Conservation (phyloP, 2,888 invertebrate genomes). For the Antitype chi region DNA sequence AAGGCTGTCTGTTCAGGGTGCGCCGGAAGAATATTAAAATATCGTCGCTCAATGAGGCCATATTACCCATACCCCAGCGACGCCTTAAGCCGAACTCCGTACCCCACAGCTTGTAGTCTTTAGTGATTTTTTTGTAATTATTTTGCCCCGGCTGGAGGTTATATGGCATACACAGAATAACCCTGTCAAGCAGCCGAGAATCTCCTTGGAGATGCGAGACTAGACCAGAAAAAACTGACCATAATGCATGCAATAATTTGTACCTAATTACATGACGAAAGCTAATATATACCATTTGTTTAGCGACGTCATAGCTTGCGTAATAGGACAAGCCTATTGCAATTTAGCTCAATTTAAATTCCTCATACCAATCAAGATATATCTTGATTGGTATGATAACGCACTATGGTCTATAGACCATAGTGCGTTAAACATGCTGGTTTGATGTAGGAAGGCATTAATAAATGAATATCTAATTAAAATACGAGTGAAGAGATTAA, state of each 20-base stretch:
- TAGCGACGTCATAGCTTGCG: not conserved
- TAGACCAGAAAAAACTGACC: too few species aligned
- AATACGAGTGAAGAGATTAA: not conserved
- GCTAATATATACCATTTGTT: not conserved
- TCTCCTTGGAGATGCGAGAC: not conserved
- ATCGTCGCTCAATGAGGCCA: too few species aligned
- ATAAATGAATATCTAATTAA: constrained; percentile 29
- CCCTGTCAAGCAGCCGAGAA: not conserved
- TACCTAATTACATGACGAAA: not conserved
- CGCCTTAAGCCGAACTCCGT: not conserved
- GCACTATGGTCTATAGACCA: not conserved
- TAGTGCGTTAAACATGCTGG: not conserved
- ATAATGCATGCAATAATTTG: not conserved
- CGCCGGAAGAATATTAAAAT: too few species aligned
- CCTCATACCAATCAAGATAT: constrained; percentile 30
- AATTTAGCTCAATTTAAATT: constrained; percentile 54
- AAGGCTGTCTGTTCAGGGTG: not conserved
- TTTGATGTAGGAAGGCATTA: not conserved
- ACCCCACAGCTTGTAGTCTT: not conserved
- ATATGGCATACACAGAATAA: not conserved
- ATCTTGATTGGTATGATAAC: too few species aligned
- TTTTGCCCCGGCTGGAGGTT: not conserved
- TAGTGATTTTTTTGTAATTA: not conserved
- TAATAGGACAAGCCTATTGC: constrained; percentile 40
- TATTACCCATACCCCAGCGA: not conserved